Evolutionary conservation across 2,113 vertebrate genomes (phyloP).

Genomic region (Mionectes macconnelli): DNA sequence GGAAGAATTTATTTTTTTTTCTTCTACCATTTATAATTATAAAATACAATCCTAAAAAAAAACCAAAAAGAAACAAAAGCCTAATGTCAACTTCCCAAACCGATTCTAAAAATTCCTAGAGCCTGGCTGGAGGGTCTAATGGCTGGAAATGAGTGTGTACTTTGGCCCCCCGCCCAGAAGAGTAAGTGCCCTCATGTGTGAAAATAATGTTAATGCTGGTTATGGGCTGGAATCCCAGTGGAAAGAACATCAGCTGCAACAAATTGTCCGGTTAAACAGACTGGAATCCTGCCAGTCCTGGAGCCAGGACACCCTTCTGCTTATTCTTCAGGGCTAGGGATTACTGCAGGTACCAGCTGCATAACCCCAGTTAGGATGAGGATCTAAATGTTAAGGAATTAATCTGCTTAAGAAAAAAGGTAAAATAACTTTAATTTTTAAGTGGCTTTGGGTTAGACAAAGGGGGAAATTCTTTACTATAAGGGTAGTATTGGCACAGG

Average conservation of each 20-base stretch:
- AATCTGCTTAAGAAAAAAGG: background rate
- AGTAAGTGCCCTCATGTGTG: constrained; percentile 72
- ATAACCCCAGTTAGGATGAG: background rate
- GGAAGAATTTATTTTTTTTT: background rate
- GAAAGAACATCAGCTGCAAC: constrained; percentile 60
- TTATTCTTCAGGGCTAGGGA: background rate
- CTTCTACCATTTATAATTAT: background rate
- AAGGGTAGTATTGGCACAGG: background rate
- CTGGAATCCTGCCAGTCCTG: constrained; percentile 2
- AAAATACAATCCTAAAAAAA: background rate
- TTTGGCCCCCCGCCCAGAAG: constrained; percentile 49
- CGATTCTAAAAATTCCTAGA: constrained; percentile 32
- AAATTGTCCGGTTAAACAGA: constrained; percentile 59
- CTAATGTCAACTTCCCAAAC: constrained; percentile 46
- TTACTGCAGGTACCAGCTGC: background rate
- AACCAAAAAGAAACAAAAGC: constrained; percentile 21
- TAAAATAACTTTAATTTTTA: background rate
- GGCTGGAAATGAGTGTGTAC: constrained; percentile 55
- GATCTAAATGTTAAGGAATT: background rate
- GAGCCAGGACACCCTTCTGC: background rate
- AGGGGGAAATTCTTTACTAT: rapidly evolving
- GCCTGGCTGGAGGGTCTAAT: constrained; percentile 39
- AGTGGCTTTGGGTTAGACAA: background rate
- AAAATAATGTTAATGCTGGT: constrained; percentile 73
- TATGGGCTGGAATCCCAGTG: constrained; percentile 64